Evolutionary conservation across 2,797 vertebrate species (phyloP).

Genomic region (Gymnothorax javanicus): DNA sequence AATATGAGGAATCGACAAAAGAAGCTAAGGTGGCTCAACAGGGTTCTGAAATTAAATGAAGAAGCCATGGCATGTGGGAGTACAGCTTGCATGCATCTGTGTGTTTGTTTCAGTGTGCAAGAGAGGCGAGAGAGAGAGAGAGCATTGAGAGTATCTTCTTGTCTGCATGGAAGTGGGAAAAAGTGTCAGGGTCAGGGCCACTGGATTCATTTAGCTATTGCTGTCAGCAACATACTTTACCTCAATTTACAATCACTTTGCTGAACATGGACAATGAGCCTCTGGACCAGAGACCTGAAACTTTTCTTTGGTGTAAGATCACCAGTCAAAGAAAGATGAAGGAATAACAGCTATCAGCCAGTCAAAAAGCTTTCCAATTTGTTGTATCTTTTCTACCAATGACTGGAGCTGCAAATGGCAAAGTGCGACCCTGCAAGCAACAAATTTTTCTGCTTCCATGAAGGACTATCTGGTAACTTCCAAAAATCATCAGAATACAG

Average conservation of each 20-base stretch:
- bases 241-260: not conserved
- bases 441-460: not conserved
- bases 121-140: not conserved
- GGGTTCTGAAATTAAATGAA: not conserved
- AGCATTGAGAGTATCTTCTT: not conserved
- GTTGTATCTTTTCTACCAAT: slow-evolving; percentile 9
- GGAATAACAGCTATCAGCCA: slow-evolving; percentile 11
- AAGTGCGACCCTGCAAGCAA: not conserved
- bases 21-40: not conserved
- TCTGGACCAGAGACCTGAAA: not conserved
- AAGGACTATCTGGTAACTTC: not conserved
- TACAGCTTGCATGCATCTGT: no score
- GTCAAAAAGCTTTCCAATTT: slow-evolving; percentile 28
- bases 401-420: not conserved
- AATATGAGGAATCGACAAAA: not conserved
- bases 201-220: not conserved
- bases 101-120: not conserved
- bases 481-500: not conserved
- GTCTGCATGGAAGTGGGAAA: not conserved
- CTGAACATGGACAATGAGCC: not conserved
- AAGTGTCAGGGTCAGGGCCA: not conserved
- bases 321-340: slow-evolving; percentile 2
- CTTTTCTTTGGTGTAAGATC: not conserved
- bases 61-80: not conserved
- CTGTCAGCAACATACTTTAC: not conserved